phyloP scores from a whole-genome alignment of 2,888 invertebrate species.

The Chymomyza procnemis region DNA sequence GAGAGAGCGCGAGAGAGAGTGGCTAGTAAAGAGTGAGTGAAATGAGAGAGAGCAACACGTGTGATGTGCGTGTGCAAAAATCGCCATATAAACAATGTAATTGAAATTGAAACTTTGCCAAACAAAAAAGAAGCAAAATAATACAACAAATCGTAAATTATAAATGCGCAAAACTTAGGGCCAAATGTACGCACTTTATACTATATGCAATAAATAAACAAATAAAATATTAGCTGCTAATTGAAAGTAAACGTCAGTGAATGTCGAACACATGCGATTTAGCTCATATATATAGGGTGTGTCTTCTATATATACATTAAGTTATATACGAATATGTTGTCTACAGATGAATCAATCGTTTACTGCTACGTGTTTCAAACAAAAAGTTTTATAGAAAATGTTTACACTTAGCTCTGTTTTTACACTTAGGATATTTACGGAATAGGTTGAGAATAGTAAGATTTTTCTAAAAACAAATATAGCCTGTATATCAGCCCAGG shows the following conservation, averaged over 20 bases:
- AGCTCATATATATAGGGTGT: neutral
- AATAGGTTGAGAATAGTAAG: too few relatives aligned
- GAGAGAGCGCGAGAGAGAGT: constrained; percentile 1
- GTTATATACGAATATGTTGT: too few relatives aligned
- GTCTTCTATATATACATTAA: neutral
- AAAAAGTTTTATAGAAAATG: too few relatives aligned
- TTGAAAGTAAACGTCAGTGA: neutral
- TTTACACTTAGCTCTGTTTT: too few relatives aligned
- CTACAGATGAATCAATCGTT: too few relatives aligned
- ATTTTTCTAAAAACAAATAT: too few relatives aligned
- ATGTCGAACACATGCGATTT: neutral
- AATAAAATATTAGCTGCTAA: neutral
- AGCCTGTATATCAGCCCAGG: too few relatives aligned
- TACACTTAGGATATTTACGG: too few relatives aligned
- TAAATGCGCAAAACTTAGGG: constrained; percentile 4
- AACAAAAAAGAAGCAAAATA: neutral
- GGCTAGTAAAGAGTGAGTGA: too few relatives aligned
- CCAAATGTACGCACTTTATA: constrained; percentile 20
- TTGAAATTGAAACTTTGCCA: constrained; percentile 21
- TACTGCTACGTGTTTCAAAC: too few relatives aligned
- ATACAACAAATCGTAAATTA: neutral
- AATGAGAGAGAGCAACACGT: constrained; percentile 3
- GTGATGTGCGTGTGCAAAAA: constrained; percentile 23
- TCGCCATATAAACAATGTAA: constrained; percentile 22
- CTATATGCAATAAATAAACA: neutral